Conservation (phyloP, 2,888 invertebrate species). For the Drosophila neotestacea region DNA sequence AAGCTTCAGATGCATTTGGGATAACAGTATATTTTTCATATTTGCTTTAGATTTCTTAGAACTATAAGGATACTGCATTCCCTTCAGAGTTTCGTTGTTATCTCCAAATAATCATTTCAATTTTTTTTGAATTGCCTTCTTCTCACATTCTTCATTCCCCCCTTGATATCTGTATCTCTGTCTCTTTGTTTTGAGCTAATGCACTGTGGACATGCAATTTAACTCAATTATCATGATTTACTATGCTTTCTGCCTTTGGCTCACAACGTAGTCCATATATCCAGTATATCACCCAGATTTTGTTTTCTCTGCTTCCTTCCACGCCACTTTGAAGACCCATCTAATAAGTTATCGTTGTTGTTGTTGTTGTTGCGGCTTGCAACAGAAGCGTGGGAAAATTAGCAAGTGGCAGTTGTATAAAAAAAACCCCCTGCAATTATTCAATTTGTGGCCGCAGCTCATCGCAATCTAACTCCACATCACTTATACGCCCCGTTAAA, state of each 20-base stretch:
- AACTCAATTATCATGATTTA: conserved; percentile 76
- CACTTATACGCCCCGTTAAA: conserved; percentile 39
- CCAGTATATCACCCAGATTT: neutral
- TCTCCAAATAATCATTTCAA: neutral
- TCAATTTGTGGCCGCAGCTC: conserved; percentile 61
- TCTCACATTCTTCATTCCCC: neutral
- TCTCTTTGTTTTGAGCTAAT: conserved; percentile 55
- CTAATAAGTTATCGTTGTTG: conserved; percentile 20
- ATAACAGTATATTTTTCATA: too few species aligned
- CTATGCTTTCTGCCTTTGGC: conserved; percentile 9
- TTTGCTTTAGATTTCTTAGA: too few species aligned
- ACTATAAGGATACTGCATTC: too few species aligned
- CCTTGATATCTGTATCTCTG: neutral
- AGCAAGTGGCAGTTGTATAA: conserved; percentile 43
- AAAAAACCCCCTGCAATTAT: conserved; percentile 61
- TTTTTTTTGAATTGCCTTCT: neutral
- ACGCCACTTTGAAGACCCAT: conserved; percentile 14
- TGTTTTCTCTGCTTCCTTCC: conserved; percentile 2
- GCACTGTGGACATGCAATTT: conserved; percentile 71
- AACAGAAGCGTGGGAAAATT: conserved; percentile 66
- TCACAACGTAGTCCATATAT: neutral
- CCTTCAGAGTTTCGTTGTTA: neutral
- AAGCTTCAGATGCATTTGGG: too few species aligned
- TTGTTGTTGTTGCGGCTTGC: neutral
- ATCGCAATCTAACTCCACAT: conserved; percentile 36